Conservation (phyloP, 2,888 invertebrate species). For the Heliconius ismenius region DNA sequence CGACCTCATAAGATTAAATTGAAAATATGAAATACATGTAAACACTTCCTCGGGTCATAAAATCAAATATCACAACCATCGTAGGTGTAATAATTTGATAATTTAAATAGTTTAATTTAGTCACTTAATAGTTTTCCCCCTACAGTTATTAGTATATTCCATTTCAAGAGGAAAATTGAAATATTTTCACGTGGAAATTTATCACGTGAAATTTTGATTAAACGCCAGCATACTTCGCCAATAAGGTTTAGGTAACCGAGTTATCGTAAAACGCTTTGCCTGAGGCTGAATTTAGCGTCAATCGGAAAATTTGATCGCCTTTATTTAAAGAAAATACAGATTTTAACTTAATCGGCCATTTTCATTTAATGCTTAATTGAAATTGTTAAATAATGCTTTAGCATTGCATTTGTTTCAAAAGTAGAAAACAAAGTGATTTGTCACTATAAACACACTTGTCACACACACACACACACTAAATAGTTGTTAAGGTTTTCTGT, state of each 20-base stretch:
- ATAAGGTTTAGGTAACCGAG: conserved; percentile 19
- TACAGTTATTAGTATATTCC: background rate
- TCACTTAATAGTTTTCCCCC: background rate
- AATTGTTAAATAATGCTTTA: no score
- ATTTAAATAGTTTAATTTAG: no score
- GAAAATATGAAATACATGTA: no score
- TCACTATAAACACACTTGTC: no score
- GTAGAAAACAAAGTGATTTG: no score
- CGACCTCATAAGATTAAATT: no score
- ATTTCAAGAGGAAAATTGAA: conserved; percentile 4
- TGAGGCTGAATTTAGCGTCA: conserved; percentile 6
- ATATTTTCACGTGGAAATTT: conserved; percentile 15
- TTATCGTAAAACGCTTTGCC: conserved; percentile 17
- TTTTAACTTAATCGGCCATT: background rate
- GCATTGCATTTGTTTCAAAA: no score
- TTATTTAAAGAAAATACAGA: conserved; percentile 11
- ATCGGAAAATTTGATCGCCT: conserved; percentile 13
- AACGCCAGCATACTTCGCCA: conserved; percentile 19
- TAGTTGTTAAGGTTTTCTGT: no score
- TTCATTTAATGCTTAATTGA: background rate
- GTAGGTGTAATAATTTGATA: no score
- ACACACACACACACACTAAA: no score
- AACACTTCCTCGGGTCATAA: no score
- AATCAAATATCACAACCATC: no score
- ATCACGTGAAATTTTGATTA: conserved; percentile 18